These are phyloP conservation scores for Trochalopteron elliotii DNA, from an alignment of 2,113 vertebrate species.

Conservation along the genomic window DNA sequence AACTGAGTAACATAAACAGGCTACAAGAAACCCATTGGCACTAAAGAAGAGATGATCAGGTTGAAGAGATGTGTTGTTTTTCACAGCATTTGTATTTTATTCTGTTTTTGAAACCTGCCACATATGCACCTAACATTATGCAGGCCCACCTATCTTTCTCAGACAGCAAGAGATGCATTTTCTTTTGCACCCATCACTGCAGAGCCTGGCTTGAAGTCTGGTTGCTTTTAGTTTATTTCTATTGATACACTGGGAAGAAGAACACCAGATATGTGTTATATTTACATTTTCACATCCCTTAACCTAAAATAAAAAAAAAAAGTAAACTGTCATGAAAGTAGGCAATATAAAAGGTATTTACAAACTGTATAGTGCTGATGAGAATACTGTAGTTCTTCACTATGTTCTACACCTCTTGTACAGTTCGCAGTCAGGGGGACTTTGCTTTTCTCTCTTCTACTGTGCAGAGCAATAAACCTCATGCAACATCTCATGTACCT, in stretches of 20 bases:
- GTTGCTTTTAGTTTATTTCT: background rate
- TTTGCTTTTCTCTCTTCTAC: constrained; percentile 10
- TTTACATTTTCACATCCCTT: background rate
- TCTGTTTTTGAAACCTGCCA: background rate
- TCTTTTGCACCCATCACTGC: background rate
- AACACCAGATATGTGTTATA: background rate
- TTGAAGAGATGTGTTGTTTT: background rate
- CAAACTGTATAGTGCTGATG: background rate
- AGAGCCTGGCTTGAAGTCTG: background rate
- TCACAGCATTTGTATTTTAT: background rate
- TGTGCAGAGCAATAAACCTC: constrained; percentile 12
- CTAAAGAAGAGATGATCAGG: background rate
- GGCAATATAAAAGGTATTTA: background rate
- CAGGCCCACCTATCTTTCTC: background rate
- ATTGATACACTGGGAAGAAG: background rate
- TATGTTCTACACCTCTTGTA: background rate
- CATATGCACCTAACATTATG: background rate
- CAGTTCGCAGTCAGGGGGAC: background rate
- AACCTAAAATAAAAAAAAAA: background rate
- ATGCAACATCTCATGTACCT: background rate
- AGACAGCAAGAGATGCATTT: background rate
- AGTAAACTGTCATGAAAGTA: background rate
- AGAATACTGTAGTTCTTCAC: background rate
- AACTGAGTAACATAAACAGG: background rate
- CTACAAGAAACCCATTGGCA: background rate